These are phyloP conservation scores for Mustela nigripes DNA, from an alignment of 2,113 vertebrate genomes.

Conservation along the genomic window DNA sequence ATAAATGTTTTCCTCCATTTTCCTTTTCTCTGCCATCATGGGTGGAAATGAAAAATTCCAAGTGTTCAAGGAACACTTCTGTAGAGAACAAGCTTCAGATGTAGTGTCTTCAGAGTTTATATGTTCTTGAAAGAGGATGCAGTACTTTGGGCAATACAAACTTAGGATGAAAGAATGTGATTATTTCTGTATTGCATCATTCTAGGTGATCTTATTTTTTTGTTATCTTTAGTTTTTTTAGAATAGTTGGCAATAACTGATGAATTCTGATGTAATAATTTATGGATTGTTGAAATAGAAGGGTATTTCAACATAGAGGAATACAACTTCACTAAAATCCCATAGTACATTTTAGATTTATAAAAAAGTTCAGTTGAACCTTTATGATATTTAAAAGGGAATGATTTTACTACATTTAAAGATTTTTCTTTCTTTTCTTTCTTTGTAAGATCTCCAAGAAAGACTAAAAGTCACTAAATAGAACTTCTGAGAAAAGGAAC, in stretches of 20 bases:
- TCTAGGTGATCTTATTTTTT: neutral
- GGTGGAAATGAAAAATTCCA: neutral
- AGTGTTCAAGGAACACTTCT: neutral
- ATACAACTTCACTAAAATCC: neutral
- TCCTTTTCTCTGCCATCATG: neutral
- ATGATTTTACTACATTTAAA: constrained; percentile 31
- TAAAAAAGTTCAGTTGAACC: neutral
- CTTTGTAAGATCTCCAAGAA: neutral
- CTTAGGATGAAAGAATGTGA: neutral
- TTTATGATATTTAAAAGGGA: neutral
- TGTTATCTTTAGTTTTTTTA: neutral
- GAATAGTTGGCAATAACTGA: neutral
- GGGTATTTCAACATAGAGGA: neutral
- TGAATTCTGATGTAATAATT: neutral
- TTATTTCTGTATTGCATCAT: neutral
- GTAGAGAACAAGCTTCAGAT: neutral
- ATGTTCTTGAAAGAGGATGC: neutral
- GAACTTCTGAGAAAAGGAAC: neutral
- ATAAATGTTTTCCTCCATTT: neutral
- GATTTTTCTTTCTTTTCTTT: neutral
- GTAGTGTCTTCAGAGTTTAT: neutral
- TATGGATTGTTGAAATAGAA: neutral
- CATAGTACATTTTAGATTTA: neutral
- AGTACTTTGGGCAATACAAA: neutral
- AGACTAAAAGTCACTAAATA: neutral